Conservation (phyloP, 1,140 invertebrate genomes). For the Sesamia nonagrioides region DNA sequence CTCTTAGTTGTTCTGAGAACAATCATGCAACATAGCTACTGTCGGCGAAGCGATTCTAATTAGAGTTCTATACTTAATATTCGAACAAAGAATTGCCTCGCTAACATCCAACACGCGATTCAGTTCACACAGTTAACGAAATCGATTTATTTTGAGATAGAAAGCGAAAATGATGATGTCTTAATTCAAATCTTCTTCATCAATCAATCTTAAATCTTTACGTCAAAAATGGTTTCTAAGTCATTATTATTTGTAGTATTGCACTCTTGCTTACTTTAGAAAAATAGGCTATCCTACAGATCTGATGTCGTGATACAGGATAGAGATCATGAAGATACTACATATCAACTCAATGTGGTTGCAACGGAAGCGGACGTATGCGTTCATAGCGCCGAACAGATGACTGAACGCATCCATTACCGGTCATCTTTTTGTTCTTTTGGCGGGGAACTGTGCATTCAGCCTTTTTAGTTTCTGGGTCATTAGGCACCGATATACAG, state of each 20-base stretch:
- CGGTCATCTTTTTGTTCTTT: constrained; percentile 43
- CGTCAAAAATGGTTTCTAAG: too few species aligned
- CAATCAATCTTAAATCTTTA: too few species aligned
- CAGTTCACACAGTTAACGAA: constrained; percentile 44
- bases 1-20: constrained; percentile 38
- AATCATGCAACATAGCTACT: constrained; percentile 47
- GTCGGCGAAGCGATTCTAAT: constrained; percentile 44
- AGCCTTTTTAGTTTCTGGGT: constrained; percentile 34
- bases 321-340: constrained; percentile 16
- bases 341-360: constrained; percentile 46
- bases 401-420: constrained; percentile 47
- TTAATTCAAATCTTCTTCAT: too few species aligned
- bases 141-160: constrained; percentile 25
- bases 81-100: constrained; percentile 28
- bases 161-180: neutral
- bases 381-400: constrained; percentile 44
- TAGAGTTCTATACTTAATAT: constrained; percentile 38
- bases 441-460: constrained; percentile 41
- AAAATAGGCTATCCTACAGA: neutral
- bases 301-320: constrained; percentile 16
- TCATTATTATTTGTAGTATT: too few species aligned
- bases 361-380: constrained; percentile 42
- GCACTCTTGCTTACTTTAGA: too few species aligned
- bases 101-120: constrained; percentile 44
- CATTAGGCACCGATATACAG: constrained; percentile 18